Conservation (phyloP, 2,797 vertebrate species). For the Danio jaintianensis region DNA sequence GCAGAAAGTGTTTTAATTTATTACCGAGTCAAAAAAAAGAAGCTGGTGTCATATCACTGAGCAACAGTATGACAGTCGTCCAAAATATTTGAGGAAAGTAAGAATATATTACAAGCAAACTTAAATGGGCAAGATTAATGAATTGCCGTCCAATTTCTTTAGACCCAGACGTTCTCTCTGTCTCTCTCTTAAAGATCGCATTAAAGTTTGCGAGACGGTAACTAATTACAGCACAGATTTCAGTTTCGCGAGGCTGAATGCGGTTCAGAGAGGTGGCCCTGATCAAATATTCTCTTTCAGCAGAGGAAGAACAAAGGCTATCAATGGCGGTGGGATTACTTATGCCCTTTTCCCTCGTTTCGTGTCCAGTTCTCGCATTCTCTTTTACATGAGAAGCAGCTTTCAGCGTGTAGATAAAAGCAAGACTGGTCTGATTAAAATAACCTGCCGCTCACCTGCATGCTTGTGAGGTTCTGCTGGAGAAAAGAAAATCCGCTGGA, state of each 20-base stretch:
- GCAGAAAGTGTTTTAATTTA: slow-evolving; percentile 46
- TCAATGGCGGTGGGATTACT: slow-evolving; percentile 43
- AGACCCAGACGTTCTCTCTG: slow-evolving; percentile 14
- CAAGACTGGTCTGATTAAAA: slow-evolving; percentile 38
- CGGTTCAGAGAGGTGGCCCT: slow-evolving; percentile 49
- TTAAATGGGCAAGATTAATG: not conserved
- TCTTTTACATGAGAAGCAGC: slow-evolving; percentile 32
- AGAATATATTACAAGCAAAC: not conserved
- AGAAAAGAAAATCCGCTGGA: not conserved
- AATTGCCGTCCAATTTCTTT: not conserved
- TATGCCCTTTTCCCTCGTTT: slow-evolving; percentile 50
- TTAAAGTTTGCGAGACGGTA: slow-evolving; percentile 29
- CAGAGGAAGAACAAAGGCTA: slow-evolving; percentile 50
- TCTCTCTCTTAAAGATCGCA: slow-evolving; percentile 29
- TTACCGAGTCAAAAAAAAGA: not conserved
- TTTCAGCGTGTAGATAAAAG: slow-evolving; percentile 37
- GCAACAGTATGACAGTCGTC: slow-evolving; percentile 10
- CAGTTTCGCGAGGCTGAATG: slow-evolving; percentile 33
- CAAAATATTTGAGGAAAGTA: slow-evolving; percentile 8
- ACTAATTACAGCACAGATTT: slow-evolving; percentile 48
- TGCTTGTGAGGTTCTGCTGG: not conserved
- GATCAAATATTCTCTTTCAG: slow-evolving; percentile 57
- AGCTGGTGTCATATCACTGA: slow-evolving; percentile 11
- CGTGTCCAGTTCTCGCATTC: slow-evolving; percentile 32
- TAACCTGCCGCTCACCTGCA: slow-evolving; percentile 9